Conservation (phyloP, 2,113 vertebrate genomes). For the Brachyhypopomus occidentalis region DNA sequence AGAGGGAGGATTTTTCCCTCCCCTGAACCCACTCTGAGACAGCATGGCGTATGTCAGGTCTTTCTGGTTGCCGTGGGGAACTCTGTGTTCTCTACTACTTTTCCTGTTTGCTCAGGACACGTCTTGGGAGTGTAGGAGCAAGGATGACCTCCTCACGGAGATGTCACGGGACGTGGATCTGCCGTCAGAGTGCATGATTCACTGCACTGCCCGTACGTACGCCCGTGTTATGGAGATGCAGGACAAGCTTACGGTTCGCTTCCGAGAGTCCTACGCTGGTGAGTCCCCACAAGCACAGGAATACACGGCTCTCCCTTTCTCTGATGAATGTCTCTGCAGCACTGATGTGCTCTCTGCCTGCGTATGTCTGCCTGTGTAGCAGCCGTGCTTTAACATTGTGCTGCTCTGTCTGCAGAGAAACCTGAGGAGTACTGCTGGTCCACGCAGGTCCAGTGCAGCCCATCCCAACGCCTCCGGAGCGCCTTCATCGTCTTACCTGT, state of each 20-base stretch:
- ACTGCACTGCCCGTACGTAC: conserved; percentile 68
- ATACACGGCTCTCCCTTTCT: too few species aligned
- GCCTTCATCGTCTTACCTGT: conserved; percentile 69
- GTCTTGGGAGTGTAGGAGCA: conserved; percentile 59
- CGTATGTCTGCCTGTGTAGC: too few species aligned
- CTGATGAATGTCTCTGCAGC: too few species aligned
- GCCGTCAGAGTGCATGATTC: conserved; percentile 65
- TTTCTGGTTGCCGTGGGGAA: conserved; percentile 53
- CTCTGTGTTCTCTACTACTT: conserved; percentile 55
- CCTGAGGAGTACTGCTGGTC: conserved; percentile 72
- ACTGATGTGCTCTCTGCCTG: too few species aligned
- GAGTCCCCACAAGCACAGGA: conserved; percentile 44
- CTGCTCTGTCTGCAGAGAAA: conserved; percentile 58
- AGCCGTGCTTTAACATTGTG: too few species aligned
- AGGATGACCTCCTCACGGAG: conserved; percentile 49
- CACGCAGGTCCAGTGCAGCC: conserved; percentile 55
- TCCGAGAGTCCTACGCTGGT: conserved; percentile 68
- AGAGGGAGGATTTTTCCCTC: neutral
- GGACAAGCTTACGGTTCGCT: conserved; percentile 63
- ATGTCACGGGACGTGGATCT: conserved; percentile 12
- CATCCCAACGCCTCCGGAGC: conserved; percentile 62
- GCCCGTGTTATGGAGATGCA: conserved; percentile 57
- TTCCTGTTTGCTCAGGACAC: conserved; percentile 33
- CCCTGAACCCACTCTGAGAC: conserved; percentile 1
- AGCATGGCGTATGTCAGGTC: conserved; percentile 59